A percentile compares a stretch with the other conserved stretches of the same genome.
Evolutionary conservation across 2,797 vertebrate species (phyloP).

Genomic region (Pangasius macronema): DNA sequence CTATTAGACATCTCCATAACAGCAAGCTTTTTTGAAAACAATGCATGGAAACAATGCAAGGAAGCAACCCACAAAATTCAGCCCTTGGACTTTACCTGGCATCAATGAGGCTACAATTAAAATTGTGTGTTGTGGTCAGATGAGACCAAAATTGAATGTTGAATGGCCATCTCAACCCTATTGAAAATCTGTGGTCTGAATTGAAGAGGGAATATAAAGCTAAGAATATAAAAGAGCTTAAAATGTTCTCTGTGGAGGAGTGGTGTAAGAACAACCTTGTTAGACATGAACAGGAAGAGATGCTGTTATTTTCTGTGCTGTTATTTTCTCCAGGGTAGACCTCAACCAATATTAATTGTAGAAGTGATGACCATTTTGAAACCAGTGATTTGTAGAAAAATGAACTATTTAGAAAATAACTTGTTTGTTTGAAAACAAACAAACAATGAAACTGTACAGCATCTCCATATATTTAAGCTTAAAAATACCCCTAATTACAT

Average conservation of each 20-base stretch:
- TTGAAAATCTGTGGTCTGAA: background rate
- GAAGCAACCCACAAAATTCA: background rate
- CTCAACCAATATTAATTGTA: background rate
- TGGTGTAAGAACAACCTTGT: background rate
- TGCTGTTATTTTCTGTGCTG: background rate
- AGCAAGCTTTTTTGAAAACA: background rate
- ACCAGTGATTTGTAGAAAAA: background rate
- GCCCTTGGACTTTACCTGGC: background rate
- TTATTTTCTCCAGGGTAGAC: background rate
- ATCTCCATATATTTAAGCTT: background rate
- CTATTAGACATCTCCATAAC: background rate
- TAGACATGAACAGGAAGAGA: background rate
- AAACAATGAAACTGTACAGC: background rate
- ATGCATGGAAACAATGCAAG: background rate
- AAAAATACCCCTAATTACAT: background rate
- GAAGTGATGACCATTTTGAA: background rate
- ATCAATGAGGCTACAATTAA: background rate
- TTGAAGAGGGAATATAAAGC: background rate
- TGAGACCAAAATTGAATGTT: background rate
- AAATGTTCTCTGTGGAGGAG: background rate
- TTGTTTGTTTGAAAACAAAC: background rate
- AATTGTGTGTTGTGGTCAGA: background rate
- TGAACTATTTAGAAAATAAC: background rate
- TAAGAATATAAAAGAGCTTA: background rate
- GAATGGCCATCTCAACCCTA: background rate